phyloP scores from a whole-genome alignment of 1,140 invertebrate genomes.

The Aphaenogaster rudis region DNA sequence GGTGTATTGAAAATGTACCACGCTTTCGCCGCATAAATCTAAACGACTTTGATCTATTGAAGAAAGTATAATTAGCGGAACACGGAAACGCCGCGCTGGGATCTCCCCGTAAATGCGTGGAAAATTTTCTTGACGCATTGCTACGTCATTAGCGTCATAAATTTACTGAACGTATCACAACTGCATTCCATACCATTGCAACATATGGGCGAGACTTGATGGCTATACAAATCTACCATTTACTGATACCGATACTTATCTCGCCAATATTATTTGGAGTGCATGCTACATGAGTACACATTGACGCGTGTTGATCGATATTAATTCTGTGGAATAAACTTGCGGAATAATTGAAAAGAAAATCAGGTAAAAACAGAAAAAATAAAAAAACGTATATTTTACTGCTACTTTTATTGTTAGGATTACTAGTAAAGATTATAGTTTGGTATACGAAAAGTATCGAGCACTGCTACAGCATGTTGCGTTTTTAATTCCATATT shows the following conservation, averaged over 20 bases:
- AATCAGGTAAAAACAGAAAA: neutral
- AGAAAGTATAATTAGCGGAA: slow-evolving; percentile 39
- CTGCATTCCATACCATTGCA: neutral
- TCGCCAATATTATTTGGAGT: neutral
- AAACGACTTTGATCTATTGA: slow-evolving; percentile 51
- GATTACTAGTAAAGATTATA: neutral
- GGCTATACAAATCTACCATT: neutral
- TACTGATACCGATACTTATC: slow-evolving; percentile 31
- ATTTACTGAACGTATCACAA: neutral
- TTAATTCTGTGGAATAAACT: neutral
- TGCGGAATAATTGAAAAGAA: neutral
- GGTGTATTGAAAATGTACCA: neutral
- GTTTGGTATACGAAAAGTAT: neutral
- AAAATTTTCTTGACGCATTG: slow-evolving; percentile 21
- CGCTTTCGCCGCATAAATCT: slow-evolving; percentile 24
- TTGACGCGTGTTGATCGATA: neutral
- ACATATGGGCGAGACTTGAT: neutral
- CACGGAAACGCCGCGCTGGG: neutral
- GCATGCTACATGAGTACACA: neutral
- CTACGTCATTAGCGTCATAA: neutral
- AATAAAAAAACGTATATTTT: neutral
- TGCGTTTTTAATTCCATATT: neutral
- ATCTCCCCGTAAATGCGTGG: neutral
- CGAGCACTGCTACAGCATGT: neutral
- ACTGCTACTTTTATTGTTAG: neutral